These are phyloP conservation scores for Macrotis lagotis DNA, from an alignment of 2,113 vertebrate species.

Conservation along the genomic window DNA sequence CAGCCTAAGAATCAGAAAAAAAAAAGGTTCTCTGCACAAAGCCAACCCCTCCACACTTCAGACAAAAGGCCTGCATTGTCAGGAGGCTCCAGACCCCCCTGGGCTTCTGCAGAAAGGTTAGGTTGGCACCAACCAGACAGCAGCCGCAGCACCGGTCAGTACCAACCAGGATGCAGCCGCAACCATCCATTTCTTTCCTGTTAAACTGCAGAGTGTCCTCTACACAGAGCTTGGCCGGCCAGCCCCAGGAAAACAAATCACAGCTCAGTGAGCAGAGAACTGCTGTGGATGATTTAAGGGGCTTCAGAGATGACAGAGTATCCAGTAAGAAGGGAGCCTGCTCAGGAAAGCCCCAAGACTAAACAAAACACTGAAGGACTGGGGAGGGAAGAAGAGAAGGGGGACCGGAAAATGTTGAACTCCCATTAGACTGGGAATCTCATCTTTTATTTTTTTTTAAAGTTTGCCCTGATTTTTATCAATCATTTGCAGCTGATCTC, in stretches of 20 bases:
- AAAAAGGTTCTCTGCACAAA: slow-evolving; percentile 58
- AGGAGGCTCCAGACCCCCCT: not conserved
- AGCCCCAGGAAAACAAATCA: slow-evolving; percentile 61
- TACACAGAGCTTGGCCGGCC: not conserved
- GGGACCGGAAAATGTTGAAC: not conserved
- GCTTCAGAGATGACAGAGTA: not conserved
- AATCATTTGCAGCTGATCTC: slow-evolving; percentile 75
- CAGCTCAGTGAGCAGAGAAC: not conserved
- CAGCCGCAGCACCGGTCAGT: slow-evolving; percentile 23
- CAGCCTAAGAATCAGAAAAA: slow-evolving; percentile 13
- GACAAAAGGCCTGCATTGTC: slow-evolving; percentile 64
- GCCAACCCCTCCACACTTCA: slow-evolving; percentile 47
- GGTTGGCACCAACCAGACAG: not conserved
- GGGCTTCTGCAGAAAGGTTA: not conserved
- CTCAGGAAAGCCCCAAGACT: slow-evolving; percentile 24
- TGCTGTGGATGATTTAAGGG: not conserved
- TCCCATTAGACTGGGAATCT: slow-evolving; percentile 56
- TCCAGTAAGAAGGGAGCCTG: not conserved
- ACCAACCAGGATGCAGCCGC: slow-evolving; percentile 17
- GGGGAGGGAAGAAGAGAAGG: not conserved
- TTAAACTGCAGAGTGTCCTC: slow-evolving; percentile 65
- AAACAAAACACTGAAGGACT: slow-evolving; percentile 22
- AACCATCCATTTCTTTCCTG: slow-evolving; percentile 73
- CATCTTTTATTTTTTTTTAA: slow-evolving; percentile 60
- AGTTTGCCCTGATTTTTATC: slow-evolving; percentile 78